Conservation (phyloP, 1,140 invertebrate species). For the Magallana angulata region DNA sequence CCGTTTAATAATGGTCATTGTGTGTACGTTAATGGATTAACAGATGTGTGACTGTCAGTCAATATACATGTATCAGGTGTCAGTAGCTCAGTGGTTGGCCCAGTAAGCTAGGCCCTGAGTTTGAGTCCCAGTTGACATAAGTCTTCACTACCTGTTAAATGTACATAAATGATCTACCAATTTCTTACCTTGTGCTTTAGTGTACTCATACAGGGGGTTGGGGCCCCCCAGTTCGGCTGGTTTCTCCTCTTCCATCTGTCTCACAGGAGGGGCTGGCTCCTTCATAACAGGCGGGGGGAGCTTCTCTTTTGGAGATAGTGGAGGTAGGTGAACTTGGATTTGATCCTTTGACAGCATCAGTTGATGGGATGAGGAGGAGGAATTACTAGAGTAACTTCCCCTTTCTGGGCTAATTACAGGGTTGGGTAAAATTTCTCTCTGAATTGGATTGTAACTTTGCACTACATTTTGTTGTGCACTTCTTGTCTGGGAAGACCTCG, state of each 20-base stretch:
- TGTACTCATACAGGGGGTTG: constrained; percentile 39
- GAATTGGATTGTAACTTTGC: not conserved
- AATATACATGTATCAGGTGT: no score
- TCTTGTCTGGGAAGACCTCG: not conserved
- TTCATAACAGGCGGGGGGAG: not conserved
- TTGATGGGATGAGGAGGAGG: not conserved
- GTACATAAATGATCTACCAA: no score
- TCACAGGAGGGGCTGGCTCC: not conserved
- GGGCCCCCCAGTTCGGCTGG: not conserved
- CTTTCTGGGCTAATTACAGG: not conserved
- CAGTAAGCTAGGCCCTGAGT: no score
- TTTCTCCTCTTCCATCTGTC: constrained; percentile 13
- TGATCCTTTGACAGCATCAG: constrained; percentile 12
- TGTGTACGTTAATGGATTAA: no score
- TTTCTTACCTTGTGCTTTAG: constrained; percentile 5
- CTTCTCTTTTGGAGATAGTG: not conserved
- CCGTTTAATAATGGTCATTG: no score
- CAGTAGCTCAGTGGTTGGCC: no score
- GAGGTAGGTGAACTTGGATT: not conserved
- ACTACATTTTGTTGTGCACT: not conserved
- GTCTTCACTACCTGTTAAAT: no score
- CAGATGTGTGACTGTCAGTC: no score
- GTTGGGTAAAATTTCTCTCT: not conserved
- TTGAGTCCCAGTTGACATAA: no score
- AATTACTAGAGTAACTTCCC: constrained; percentile 12